A percentile compares a stretch with the other conserved stretches of the same genome.
Evolutionary conservation across 2,888 invertebrate species (phyloP).

Genomic region (Drosophila demipolita): DNA sequence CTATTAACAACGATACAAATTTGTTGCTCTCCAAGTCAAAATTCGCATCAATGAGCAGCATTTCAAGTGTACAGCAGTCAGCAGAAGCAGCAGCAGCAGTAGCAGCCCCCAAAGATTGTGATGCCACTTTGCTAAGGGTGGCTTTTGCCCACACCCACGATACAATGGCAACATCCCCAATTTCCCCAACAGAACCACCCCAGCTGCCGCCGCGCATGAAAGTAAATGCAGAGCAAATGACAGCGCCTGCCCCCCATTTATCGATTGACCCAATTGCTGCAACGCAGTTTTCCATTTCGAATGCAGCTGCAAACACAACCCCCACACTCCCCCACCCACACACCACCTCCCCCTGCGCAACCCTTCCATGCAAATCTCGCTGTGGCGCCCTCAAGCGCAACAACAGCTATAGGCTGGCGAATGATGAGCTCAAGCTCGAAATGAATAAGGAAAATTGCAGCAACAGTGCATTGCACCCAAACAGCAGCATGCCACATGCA

Average conservation of each 20-base stretch:
- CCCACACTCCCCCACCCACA: neutral
- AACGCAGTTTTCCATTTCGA: constrained; percentile 73
- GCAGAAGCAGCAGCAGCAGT: constrained; percentile 7
- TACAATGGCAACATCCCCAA: constrained; percentile 12
- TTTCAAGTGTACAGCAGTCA: constrained; percentile 72
- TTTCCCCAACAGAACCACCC: constrained; percentile 46
- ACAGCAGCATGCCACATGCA: constrained; percentile 63
- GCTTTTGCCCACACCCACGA: constrained; percentile 46
- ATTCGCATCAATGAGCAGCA: constrained; percentile 75
- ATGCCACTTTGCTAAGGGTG: constrained; percentile 56
- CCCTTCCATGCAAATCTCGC: constrained; percentile 47
- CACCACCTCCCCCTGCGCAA: neutral
- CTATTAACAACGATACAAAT: constrained; percentile 46
- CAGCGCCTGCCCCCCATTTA: constrained; percentile 40
- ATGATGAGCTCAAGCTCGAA: constrained; percentile 86
- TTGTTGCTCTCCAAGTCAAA: constrained; percentile 60
- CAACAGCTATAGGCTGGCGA: constrained; percentile 94
- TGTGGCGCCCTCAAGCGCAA: constrained; percentile 88
- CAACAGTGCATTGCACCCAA: constrained; percentile 68
- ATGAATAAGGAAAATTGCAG: constrained; percentile 79
- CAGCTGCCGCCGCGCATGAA: constrained; percentile 70
- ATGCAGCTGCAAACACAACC: constrained; percentile 44
- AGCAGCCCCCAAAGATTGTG: constrained; percentile 65
- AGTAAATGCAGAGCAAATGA: constrained; percentile 57
- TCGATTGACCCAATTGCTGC: constrained; percentile 82